phyloP scores from a whole-genome alignment of 1,140 invertebrate genomes.

The Asbolus verrucosus region DNA sequence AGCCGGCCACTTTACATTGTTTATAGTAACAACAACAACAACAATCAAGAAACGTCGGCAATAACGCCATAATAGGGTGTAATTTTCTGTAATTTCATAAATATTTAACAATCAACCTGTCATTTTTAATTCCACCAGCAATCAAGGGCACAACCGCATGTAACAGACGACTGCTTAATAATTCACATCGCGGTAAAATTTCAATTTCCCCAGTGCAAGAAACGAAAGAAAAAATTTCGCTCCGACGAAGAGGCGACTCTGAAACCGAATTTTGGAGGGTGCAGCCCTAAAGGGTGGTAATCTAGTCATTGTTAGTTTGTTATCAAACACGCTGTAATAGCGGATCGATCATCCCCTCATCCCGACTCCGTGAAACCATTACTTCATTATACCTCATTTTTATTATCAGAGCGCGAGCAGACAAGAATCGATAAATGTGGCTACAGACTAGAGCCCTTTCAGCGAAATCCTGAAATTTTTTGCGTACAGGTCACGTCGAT shows the following conservation, averaged over 20 bases:
- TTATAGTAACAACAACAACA: conserved; percentile 36
- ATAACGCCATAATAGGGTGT: conserved; percentile 34
- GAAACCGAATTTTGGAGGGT: background rate
- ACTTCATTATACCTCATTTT: conserved; percentile 40
- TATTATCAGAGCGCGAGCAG: background rate
- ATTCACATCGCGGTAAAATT: conserved; percentile 34
- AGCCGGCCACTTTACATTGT: conserved; percentile 36
- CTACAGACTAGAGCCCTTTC: conserved; percentile 5
- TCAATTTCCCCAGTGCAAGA: conserved; percentile 5
- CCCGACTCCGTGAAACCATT: background rate
- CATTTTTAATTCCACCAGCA: conserved; percentile 35
- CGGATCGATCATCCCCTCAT: conserved; percentile 11
- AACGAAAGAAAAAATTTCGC: background rate
- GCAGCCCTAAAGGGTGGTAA: conserved; percentile 21
- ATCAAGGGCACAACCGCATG: conserved; percentile 35
- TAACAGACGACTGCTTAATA: conserved; percentile 33
- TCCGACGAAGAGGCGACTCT: background rate
- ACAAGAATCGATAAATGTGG: conserved; percentile 21
- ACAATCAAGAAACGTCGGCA: conserved; percentile 38
- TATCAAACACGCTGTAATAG: conserved; percentile 21
- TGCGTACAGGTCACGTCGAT: conserved; percentile 29
- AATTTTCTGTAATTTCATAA: conserved; percentile 39
- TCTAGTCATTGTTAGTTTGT: conserved; percentile 37
- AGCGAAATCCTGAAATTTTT: conserved; percentile 32
- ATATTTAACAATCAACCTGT: conserved; percentile 34